Evolutionary conservation across 2,888 invertebrate species (phyloP), one percentile per base, ranked within the genome.

Genomic region (Aspidiotus rigidus): DNA sequence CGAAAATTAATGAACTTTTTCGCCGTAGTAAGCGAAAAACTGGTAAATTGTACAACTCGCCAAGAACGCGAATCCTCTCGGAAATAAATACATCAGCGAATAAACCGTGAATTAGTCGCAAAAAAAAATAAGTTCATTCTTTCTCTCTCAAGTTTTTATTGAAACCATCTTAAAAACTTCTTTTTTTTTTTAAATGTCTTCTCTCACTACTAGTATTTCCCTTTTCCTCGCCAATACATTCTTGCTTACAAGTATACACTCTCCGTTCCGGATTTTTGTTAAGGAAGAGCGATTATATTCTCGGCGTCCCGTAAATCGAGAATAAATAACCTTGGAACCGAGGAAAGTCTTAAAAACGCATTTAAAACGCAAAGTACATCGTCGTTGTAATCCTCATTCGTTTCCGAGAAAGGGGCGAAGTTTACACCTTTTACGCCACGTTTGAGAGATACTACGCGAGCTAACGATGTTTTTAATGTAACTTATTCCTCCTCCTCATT

Each of bases 381-480:
- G 59, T 59, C 59, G 28, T 28, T 28, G 59, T 59, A 59, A 59
- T 59, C 59, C 39, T 59, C 59, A 59, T 59, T 59, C 59, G 59
- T 59, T 59, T 59, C 59, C 16, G 39, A 59, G 28, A 59, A 7
- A 56, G 56, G n/a, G n/a, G 16, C 56, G n/a, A 56, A 59, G 59
- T 59, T 59, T 59, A 28, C 59, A 59, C 59, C 59, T 59, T 59
- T 39, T 59, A 13, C 59, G 13, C 11, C 59, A 59, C 11, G 2
- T 59, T 56, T 5, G 13, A 28, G 39, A 28, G 59, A 10, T 28
- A 28, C 16, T 39, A 13, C 28, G 17, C 28, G 13, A 59, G 17
- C 56, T 59, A 59, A 59, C 59, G 59, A 59, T 39, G 59, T 59
- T 59, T 59, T 59, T 59, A 59, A 59, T 59, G 59, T 59, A 59